Evolutionary conservation across 2,113 vertebrate species (phyloP), one percentile per base, ranked within the genome.

Genomic region (Campylomormyrus numenius): DNA sequence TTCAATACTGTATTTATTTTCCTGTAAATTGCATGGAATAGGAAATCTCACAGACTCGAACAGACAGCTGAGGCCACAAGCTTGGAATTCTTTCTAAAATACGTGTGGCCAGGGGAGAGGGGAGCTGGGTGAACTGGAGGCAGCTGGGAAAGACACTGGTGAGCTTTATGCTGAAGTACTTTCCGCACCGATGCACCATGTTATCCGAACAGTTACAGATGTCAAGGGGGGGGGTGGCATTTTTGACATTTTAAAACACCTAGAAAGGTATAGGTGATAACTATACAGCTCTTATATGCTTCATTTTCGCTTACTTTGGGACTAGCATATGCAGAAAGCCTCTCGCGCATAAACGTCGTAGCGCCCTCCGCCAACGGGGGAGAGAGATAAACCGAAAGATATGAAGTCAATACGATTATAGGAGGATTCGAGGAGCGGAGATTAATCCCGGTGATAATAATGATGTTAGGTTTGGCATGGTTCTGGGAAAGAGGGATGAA

Each of bases 281-380:
- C 88, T 90, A 91, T 91, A 89, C 88, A 91, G 90, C 90, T 92
- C 88, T 90, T 77, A 80, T 93, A 91, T 91, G 91, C 93, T 58
- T 92, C 52, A 88, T 92, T 90, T 93, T 94, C 92, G 90, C 89
- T 86, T 80, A 92, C 91, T 91, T 92, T 93, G 91, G 88, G 89
- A 92, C 92, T 92, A 94, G 92, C 93, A 92, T 93, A 92, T 70
- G 90, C 93, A 92, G 93, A 95, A 95, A 95, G 94, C 92, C 93
- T 94, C 94, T 94, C 93, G 93, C 95, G 94, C 95, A 95, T 95
- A 95, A 94, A 93, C 94, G 93, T 92, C 91, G 88, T 90, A 91
- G 92, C 93, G 94, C 94, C 93, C 90, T 93, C 92, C 8, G 7
- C 9, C 87, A 77, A 85, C 35, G 35, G 31, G n/a, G 42, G 46